Base-by-base conservation (phyloP, 2,888 invertebrate genomes). In the Parascotia fuliginaria region DNA sequence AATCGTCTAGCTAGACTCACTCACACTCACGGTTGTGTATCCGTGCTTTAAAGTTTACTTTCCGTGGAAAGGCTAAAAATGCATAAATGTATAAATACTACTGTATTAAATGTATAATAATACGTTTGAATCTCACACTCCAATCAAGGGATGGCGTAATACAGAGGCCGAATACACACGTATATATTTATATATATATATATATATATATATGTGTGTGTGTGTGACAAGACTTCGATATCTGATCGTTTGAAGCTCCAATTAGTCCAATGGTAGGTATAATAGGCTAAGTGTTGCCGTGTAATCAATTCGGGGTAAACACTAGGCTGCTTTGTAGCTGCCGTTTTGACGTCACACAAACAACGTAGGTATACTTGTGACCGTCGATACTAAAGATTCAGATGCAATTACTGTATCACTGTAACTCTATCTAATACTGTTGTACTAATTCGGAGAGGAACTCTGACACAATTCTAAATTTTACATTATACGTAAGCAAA, bases 261-360 rank as follows among this genome's bases (percentile, higher is more conserved):
- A 84, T 84, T 85, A 85, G 76, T 58, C 42, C 67, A 62, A 49
- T 50, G 51, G 44, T 54, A 64, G 51, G 44, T 54, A 64, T 77
- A 78, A 80, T 78, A 64, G 69, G 58, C 60, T 72, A 67, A 77
- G 72, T 73, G 59, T 65, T 62, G 72, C 64, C 67, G 65, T 75
- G 68, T 77, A 79, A 81, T 80, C 83, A 84, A 77, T 80, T 71
- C 55, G 42, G 53, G 47, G 75, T 70, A 76, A 79, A 80, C 81
- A 79, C 39, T n/a, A 29, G 19, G 27, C 65, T 69, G 83, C 83
- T 83, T 83, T 84, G 85, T 72, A 51, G 31, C 32, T 32, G 33
- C 19, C 33, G 28, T 48, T 50, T 50, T 53, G 60, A 53, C 37
- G 43, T 39, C 46, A 43, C 46, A 51, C 42, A 55, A 60, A 48